phyloP scores from a whole-genome alignment of 2,888 invertebrate genomes.

The Conus canariensis region DNA sequence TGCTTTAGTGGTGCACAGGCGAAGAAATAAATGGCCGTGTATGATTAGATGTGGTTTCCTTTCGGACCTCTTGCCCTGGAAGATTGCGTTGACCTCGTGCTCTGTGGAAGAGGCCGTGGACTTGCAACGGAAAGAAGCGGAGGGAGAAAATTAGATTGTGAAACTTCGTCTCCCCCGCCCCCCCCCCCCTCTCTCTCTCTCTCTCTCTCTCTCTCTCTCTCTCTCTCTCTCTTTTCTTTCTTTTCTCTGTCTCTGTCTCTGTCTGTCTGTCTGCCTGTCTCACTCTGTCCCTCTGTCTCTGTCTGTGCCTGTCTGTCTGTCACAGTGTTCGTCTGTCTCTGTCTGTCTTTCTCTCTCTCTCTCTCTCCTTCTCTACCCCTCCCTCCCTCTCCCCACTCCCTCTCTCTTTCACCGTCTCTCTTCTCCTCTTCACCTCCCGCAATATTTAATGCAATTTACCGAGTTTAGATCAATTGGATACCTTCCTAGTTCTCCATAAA shows the following conservation, averaged over 20 bases:
- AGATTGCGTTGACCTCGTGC: too few relatives aligned
- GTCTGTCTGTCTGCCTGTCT: background rate
- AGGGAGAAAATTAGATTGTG: too few relatives aligned
- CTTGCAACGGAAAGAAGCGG: too few relatives aligned
- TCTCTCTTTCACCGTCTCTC: background rate
- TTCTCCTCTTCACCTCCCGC: too few relatives aligned
- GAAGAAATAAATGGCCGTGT: too few relatives aligned
- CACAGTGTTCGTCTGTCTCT: background rate
- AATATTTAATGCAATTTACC: too few relatives aligned
- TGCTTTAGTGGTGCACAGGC: too few relatives aligned
- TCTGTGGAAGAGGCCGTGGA: too few relatives aligned
- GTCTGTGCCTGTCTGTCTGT: background rate
- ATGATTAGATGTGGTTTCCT: too few relatives aligned
- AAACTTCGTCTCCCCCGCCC: background rate
- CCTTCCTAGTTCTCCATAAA: too few relatives aligned
- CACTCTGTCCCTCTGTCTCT: background rate
- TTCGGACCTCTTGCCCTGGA: too few relatives aligned
- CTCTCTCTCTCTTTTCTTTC: background rate
- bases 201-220: background rate
- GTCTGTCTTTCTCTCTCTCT: background rate
- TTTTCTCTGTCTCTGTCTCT: background rate
- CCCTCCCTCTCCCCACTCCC: background rate
- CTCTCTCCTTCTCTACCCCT: background rate
- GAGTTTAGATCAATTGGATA: too few relatives aligned
- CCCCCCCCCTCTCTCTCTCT: background rate